Base-by-base conservation (phyloP, 2,113 vertebrate genomes). In the Diadophis punctatus region DNA sequence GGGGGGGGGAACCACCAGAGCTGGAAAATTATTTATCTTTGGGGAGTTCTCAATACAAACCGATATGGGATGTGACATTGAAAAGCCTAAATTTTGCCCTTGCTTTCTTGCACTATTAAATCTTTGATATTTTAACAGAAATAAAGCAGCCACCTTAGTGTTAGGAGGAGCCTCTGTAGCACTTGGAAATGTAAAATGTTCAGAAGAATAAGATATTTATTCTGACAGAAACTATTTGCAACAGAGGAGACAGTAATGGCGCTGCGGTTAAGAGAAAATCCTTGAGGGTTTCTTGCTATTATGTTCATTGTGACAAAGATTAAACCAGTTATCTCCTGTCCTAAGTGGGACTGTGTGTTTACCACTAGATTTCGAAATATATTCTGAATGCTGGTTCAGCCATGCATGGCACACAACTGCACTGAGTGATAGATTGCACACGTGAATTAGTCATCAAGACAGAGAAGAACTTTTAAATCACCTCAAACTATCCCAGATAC, bases 21-120 rank as follows among this genome's bases (percentile, higher is more conserved):
- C 85, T 90, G 94, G n/a, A 43, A 91, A 95, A 43, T 34, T 92
- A 91, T 93, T 95, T 94, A 86, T 93, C 90, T 93, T 94, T 94
- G 92, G 90, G 92, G 90, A 92, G 49, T 95, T 93, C 80, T 91
- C 94, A 96, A 90, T 94, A 91, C 58, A 88, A 95, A 34, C 49
- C 60, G 90, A 95, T 92, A 96, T 46, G 39, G 90, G 92, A 93
- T 89, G 18, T 63, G 93, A 88, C 86, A 93, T 23, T 2, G 7
- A 87, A 56, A 94, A 8, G 23, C 39, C 93, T 93, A 92, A 96
- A 93, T 87, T 68, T 39, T 87, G 3, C 1, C 85, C 0, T 63
- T 27, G 90, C 88, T 92, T 91, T 14, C 23, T 12, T 2, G 86
- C 84, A 51, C 85, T 94, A 43, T 12, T 80, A 74, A 91, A 55